phyloP scores from a whole-genome alignment of 2,888 invertebrate species.

The Chaetogeoica ovagalla region DNA sequence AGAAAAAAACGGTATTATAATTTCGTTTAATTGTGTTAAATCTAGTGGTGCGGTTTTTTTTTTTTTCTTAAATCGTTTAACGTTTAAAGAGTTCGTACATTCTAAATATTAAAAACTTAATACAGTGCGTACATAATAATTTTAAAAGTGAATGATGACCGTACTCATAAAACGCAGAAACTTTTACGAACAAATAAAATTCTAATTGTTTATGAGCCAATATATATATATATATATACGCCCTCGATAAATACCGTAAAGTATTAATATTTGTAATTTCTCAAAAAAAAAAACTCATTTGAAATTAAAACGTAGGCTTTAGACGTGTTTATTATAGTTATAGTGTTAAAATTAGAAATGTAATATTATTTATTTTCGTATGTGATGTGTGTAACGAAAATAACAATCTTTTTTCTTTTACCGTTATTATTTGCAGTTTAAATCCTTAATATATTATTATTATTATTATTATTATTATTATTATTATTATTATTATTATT shows the following conservation, averaged over 20 bases:
- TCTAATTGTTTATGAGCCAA: not conserved
- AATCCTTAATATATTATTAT: too few relatives aligned
- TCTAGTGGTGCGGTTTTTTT: constrained; percentile 19
- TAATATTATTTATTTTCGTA: too few relatives aligned
- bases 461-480: too few relatives aligned
- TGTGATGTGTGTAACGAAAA: too few relatives aligned
- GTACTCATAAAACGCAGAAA: too few relatives aligned
- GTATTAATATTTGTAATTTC: constrained; percentile 39
- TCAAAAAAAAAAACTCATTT: not conserved
- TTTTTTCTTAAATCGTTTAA: not conserved
- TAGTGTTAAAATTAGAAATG: not conserved
- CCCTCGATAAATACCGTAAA: not conserved
- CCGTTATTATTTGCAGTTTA: too few relatives aligned
- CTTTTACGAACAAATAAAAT: not conserved
- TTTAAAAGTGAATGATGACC: too few relatives aligned
- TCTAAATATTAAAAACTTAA: not conserved
- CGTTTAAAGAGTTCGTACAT: not conserved
- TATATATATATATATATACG: not conserved
- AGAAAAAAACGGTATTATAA: constrained; percentile 11
- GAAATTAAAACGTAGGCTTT: not conserved
- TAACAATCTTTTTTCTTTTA: too few relatives aligned
- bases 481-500: too few relatives aligned
- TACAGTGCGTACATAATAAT: too few relatives aligned
- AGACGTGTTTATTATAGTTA: not conserved
- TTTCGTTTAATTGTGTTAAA: constrained; percentile 26